Conservation (phyloP, 2,797 vertebrate genomes). For the Nyctalus aviator region DNA sequence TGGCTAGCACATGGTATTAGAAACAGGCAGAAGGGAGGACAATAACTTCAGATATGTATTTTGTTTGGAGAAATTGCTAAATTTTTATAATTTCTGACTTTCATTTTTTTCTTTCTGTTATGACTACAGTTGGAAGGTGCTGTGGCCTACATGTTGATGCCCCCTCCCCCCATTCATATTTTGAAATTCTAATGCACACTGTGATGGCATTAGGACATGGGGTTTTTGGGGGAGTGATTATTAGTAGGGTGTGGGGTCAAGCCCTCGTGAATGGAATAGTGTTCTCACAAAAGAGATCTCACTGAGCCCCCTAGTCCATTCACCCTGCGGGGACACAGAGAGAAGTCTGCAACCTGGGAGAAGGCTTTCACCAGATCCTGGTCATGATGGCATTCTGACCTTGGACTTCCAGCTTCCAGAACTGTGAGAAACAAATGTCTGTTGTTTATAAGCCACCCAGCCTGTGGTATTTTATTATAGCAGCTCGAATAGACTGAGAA, state of each 20-base stretch:
- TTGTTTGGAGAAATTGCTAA: slow-evolving; percentile 35
- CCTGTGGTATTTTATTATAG: not conserved
- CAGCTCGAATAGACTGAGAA: not conserved
- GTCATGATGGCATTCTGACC: not conserved
- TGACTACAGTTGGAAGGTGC: not conserved
- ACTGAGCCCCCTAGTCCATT: not conserved
- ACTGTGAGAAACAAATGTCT: not conserved
- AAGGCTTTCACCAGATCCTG: not conserved
- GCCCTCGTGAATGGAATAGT: not conserved
- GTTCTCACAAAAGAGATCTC: not conserved
- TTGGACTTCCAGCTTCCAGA: not conserved
- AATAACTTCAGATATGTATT: slow-evolving; percentile 4
- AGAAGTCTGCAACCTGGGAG: not conserved
- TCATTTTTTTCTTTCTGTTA: not conserved
- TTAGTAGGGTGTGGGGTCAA: not conserved
- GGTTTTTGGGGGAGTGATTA: not conserved
- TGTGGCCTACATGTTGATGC: not conserved
- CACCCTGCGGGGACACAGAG: not conserved
- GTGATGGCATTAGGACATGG: not conserved
- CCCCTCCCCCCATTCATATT: not conserved
- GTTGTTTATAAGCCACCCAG: not conserved
- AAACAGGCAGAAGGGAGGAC: not conserved
- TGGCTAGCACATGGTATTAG: not conserved
- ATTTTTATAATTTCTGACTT: slow-evolving; percentile 22
- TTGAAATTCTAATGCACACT: not conserved